Conservation (phyloP, 2,888 invertebrate genomes). For the Drosophila longiperda region DNA sequence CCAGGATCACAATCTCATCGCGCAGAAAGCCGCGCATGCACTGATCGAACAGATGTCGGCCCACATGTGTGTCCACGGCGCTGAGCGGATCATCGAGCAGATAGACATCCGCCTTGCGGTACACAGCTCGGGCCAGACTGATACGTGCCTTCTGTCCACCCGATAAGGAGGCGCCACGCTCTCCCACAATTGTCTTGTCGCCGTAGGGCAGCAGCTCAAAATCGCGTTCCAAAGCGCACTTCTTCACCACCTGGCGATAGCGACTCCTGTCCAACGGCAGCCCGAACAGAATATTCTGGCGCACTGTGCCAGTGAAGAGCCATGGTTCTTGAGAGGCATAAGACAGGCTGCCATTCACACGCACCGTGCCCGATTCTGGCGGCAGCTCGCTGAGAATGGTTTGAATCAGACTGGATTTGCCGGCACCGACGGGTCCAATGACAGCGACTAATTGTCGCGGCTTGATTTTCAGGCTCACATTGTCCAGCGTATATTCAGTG, state of each 20-base stretch:
- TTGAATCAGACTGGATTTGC: conserved; percentile 87
- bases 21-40: conserved; percentile 86
- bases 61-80: conserved; percentile 96
- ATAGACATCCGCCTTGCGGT: conserved; percentile 94
- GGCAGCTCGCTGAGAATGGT: conserved; percentile 86
- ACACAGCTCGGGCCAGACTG: conserved; percentile 94
- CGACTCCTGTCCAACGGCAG: conserved; percentile 87
- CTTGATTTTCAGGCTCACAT: conserved; percentile 88
- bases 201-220: conserved; percentile 87
- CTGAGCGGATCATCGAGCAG: conserved; percentile 96
- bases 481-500: conserved; percentile 88
- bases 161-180: conserved; percentile 92
- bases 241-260: conserved; percentile 86
- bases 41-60: conserved; percentile 93
- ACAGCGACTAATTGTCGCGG: conserved; percentile 89
- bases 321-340: conserved; percentile 95
- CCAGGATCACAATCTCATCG: conserved; percentile 90
- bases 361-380: conserved; percentile 86
- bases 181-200: conserved; percentile 90
- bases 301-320: conserved; percentile 90
- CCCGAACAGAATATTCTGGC: conserved; percentile 88
- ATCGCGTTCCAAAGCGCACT: conserved; percentile 86
- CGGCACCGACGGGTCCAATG: conserved; percentile 90
- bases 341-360: conserved; percentile 87
- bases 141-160: conserved; percentile 96